Percentiles rank a stretch among this genome's conserved stretches.
phyloP scores from a whole-genome alignment of 2,113 vertebrate genomes.

The Dolichotis patagonum region DNA sequence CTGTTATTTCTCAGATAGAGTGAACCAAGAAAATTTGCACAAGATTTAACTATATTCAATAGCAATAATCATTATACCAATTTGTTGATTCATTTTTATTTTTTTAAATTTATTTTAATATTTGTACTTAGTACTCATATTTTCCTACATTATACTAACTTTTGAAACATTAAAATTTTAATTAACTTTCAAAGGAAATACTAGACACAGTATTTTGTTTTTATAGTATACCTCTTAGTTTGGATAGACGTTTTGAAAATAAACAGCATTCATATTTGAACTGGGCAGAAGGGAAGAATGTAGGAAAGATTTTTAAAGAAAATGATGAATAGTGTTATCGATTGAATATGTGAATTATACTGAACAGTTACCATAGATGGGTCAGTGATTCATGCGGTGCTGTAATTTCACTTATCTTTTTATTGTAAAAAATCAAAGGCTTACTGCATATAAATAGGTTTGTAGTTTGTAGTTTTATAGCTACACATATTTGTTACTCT shows the following conservation, averaged over 20 bases:
- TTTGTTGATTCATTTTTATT: background rate
- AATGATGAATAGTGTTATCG: slow-evolving; percentile 54
- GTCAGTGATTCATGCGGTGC: slow-evolving; percentile 36
- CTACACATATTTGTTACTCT: background rate
- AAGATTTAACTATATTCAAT: background rate
- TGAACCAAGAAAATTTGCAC: background rate
- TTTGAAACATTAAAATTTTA: background rate
- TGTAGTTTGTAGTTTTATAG: background rate
- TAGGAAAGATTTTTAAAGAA: slow-evolving; percentile 51
- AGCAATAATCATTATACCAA: background rate
- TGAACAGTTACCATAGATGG: slow-evolving; percentile 66
- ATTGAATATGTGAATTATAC: slow-evolving; percentile 68
- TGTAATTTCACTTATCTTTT: slow-evolving; percentile 48
- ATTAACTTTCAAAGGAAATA: slow-evolving; percentile 4
- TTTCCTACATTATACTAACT: background rate
- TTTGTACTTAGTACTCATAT: background rate
- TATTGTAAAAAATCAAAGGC: background rate
- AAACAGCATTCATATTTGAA: slow-evolving; percentile 35
- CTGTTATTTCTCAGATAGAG: background rate
- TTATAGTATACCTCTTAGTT: background rate
- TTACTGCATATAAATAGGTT: slow-evolving; percentile 37
- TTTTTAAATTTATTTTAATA: background rate
- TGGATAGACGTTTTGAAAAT: slow-evolving; percentile 43
- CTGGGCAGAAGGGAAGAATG: background rate
- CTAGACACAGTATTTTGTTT: background rate